A percentile compares a stretch with the other conserved stretches of the same genome.
Conservation (phyloP, 1,140 invertebrate species). For the Nixonia krombeini region DNA sequence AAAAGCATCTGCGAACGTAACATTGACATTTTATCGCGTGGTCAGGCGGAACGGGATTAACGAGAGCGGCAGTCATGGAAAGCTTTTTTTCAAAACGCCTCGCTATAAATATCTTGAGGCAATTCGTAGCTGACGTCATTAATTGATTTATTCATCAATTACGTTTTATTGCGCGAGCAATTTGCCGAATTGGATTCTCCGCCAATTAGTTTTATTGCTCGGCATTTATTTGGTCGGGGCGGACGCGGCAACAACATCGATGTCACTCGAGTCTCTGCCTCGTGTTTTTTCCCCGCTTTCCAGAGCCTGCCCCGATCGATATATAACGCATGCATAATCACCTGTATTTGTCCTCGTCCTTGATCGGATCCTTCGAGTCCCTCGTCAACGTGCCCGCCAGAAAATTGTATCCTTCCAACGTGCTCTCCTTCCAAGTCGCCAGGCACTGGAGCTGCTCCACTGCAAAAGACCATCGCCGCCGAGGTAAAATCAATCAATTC, state of each 20-base stretch:
- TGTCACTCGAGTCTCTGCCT: slow-evolving; percentile 27
- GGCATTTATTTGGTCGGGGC: slow-evolving; percentile 48
- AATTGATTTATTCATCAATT: slow-evolving; percentile 62
- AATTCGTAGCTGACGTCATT: slow-evolving; percentile 21
- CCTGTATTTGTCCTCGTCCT: slow-evolving; percentile 75
- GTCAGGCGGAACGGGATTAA: not conserved
- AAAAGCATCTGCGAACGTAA: slow-evolving; percentile 74
- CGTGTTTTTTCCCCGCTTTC: slow-evolving; percentile 16
- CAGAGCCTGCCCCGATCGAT: not conserved
- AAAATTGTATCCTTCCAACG: slow-evolving; percentile 75
- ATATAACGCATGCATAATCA: slow-evolving; percentile 39
- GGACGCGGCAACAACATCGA: slow-evolving; percentile 15
- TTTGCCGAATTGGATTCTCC: slow-evolving; percentile 48
- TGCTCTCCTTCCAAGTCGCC: slow-evolving; percentile 79
- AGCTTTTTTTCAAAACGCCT: slow-evolving; percentile 1
- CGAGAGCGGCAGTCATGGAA: not conserved
- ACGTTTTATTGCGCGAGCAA: slow-evolving; percentile 42
- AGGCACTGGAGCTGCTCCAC: slow-evolving; percentile 78
- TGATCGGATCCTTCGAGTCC: slow-evolving; percentile 61
- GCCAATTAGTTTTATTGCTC: slow-evolving; percentile 54
- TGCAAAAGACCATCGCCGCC: slow-evolving; percentile 59
- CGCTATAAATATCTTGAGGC: slow-evolving; percentile 29
- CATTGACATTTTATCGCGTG: not conserved
- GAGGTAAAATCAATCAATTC: too few species aligned
- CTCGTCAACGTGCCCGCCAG: slow-evolving; percentile 73